Evolutionary conservation across 2,797 vertebrate species (phyloP).

Genomic region (Eupleurogrammus muticus): DNA sequence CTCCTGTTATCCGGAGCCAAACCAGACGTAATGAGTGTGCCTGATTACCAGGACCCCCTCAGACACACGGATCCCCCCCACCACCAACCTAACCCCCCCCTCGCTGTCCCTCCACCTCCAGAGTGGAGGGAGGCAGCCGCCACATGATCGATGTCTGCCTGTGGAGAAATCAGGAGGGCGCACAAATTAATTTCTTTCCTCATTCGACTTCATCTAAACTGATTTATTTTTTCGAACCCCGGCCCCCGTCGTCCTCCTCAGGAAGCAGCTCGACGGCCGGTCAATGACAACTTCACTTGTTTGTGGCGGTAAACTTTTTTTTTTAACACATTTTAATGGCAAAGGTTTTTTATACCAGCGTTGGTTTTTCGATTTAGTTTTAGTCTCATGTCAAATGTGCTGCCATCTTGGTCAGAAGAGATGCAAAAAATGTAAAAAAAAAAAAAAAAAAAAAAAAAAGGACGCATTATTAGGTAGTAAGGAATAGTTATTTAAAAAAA

Average conservation of each 20-base stretch:
- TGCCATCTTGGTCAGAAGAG: no score
- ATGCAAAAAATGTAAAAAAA: no score
- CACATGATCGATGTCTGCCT: conserved; percentile 85
- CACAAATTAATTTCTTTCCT: conserved; percentile 86
- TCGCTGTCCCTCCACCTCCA: conserved; percentile 74
- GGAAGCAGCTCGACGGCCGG: conserved; percentile 62
- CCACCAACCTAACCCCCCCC: conserved; percentile 63
- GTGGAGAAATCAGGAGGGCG: conserved; percentile 84
- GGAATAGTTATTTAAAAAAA: no score
- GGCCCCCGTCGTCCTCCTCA: conserved; percentile 51
- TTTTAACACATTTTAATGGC: conserved; percentile 12
- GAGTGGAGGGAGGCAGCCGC: conserved; percentile 77
- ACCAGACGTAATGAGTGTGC: conserved; percentile 80
- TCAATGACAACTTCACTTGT: conserved; percentile 57
- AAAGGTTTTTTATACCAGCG: no score
- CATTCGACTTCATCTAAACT: conserved; percentile 82
- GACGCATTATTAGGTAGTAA: no score
- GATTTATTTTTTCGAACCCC: conserved; percentile 71
- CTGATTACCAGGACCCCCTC: conserved; percentile 83
- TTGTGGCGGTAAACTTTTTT: conserved; percentile 44
- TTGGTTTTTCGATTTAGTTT: no score
- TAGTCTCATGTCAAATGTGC: no score
- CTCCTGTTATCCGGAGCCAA: conserved; percentile 81
- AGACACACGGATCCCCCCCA: conserved; percentile 74
- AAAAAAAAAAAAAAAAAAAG: no score